Base-by-base conservation (phyloP, 2,797 vertebrate species). In the Labeo calbasu region DNA sequence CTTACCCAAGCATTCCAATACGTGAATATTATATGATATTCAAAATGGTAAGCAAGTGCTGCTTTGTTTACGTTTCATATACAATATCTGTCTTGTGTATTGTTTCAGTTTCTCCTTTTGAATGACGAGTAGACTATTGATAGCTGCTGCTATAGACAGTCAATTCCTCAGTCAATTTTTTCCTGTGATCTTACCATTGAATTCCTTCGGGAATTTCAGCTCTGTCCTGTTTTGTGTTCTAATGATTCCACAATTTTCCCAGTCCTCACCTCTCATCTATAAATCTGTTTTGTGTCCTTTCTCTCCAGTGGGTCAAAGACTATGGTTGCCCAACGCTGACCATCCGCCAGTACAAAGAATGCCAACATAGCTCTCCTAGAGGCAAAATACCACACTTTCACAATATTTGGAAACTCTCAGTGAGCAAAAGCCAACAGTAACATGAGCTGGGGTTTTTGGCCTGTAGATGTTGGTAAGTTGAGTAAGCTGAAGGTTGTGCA, bases 271-370 rank as follows among this genome's bases (percentile, higher is more conserved):
- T 72, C 81, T 85, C 72, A 63, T 84, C 73, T 71, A 86, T 51
- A 66, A 68, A 82, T 84, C 84, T 77, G 75, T 43, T 77, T 71
- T 23, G 25, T 53, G 72, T 57, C 57, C 51, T 36, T 73, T 53
- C 23, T 57, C 32, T 53, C 17, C 21, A 53, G 23, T 82, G 32
- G 73, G 84, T 77, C 66, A 82, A 55, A 77, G 79, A 65, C 65
- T 63, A 69, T 3, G 13, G 81, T 86, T 88, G 84, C 86, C 84
- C 88, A 87, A 84, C 57, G 13, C 75, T 85, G 66, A 81, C 83
- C 84, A 79, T 57, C 57, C 55, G 79, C 79, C 59, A 72, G 81
- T 43, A 73, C 55, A 51, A 46, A 55, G 78, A 32, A 61, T 86
- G 81, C 85, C 79, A 78, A 32, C 23, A 59, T 78, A 77, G 51